These are phyloP conservation scores for Sitobion miscanthi DNA, from an alignment of 1,140 invertebrate genomes.

Conservation along the genomic window DNA sequence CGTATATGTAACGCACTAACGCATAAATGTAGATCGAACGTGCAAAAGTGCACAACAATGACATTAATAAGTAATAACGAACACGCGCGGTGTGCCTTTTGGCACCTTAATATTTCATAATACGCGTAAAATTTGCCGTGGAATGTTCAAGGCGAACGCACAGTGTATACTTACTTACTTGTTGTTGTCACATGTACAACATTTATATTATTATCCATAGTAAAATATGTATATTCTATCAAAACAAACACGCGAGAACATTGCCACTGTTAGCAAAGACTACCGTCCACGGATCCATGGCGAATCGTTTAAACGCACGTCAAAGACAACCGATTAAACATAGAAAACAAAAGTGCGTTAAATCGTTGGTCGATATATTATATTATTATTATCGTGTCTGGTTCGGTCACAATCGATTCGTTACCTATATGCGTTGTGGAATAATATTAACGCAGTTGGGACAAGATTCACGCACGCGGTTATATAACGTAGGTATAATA, in stretches of 20 bases:
- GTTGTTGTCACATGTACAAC: neutral
- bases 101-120: neutral
- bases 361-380: neutral
- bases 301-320: slow-evolving; percentile 24
- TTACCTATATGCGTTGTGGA: neutral
- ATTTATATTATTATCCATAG: neutral
- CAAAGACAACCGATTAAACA: neutral
- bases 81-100: neutral
- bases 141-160: neutral
- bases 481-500: too few species aligned
- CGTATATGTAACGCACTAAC: neutral
- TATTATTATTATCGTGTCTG: neutral
- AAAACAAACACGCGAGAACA: neutral
- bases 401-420: slow-evolving; percentile 17
- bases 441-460: neutral
- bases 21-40: neutral
- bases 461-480: neutral
- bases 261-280: neutral
- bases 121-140: slow-evolving; percentile 38
- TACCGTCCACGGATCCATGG: neutral
- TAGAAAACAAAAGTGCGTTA: slow-evolving; percentile 35
- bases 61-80: neutral
- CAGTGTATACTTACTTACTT: too few species aligned
- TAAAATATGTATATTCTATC: neutral
- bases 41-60: neutral